phyloP scores from a whole-genome alignment of 2,797 vertebrate genomes.

The Mus caroli region DNA sequence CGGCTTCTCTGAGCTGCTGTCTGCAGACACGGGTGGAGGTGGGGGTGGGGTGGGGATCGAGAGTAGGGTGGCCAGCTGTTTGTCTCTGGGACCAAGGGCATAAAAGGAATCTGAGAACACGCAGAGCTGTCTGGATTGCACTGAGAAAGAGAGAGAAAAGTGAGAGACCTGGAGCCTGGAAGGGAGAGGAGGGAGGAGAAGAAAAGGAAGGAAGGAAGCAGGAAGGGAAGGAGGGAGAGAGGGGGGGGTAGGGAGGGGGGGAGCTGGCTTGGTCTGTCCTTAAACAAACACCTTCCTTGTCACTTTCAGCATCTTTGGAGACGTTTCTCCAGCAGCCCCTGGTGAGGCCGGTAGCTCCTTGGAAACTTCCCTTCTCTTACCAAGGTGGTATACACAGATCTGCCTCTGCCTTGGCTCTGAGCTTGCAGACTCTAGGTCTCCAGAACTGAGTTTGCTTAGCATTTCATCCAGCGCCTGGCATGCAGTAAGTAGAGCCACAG shows the following conservation, averaged over 20 bases:
- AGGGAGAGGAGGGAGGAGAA: neutral
- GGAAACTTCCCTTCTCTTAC: neutral
- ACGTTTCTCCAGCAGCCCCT: neutral
- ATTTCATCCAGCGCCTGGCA: neutral
- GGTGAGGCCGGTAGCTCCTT: neutral
- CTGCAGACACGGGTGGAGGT: neutral
- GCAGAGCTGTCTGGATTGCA: neutral
- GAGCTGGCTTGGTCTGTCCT: neutral
- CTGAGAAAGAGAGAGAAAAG: neutral
- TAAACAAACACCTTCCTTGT: neutral
- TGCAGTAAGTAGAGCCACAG: rapidly evolving
- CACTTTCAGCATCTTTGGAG: rapidly evolving
- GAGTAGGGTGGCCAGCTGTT: neutral
- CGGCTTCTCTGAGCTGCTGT: constrained; percentile 36
- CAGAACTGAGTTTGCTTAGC: neutral
- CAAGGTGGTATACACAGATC: neutral
- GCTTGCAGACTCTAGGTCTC: no score
- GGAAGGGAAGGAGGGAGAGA: neutral
- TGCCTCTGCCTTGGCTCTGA: neutral
- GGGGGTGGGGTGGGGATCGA: neutral
- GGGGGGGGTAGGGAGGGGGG: no score
- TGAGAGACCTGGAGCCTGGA: neutral
- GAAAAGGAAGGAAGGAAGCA: neutral
- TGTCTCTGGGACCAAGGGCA: constrained; percentile 9
- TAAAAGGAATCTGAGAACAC: neutral